Base-by-base conservation (phyloP, 2,888 invertebrate species). In the Archips crataeganus region DNA sequence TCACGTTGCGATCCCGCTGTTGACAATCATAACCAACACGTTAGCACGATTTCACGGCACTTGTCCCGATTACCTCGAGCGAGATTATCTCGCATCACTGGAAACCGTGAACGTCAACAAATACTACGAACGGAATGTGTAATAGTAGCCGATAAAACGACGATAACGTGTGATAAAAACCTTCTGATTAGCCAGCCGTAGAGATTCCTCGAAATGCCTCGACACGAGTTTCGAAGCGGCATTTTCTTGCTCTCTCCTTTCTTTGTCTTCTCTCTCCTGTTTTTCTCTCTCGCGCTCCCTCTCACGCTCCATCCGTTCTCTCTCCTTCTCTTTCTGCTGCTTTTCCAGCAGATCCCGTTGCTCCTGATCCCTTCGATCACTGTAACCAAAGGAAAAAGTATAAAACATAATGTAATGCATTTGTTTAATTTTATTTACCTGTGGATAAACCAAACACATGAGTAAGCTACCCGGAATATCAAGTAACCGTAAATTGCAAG, bases 131-230 rank as follows among this genome's bases (percentile, higher is more conserved):
- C 68, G 71, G 54, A 62, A 57, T 54, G 61, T 39, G 66, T 54
- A 62, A 71, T 71, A 64, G 34, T 51, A 54, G 34, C 69, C 32
- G 69, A 65, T 65, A 74, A 61, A 64, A 60, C 36, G 47, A n/a
- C 66, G 60, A 65, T 70, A 65, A 70, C 54, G 51, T 68, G 62
- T 62, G 74, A 74, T 75, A 84, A 74, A 75, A 81, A 97, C 97
- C 96, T 97, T 97, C 93, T 97, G 96, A 85, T 97, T 96, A 61
- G 97, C 97, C 77, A 96, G 95, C 87, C 97, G 95, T 76, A 98
- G 95, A 78, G 98, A 98, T 94, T 98, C 98, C 86, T 97, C 97
- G 91, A 98, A 98, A 93, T 98, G 98, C 91, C 98, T 97, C 83
- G 98, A 96, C 75, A 98, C 97, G 77, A 97, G 96, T 88, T 96